Base-by-base conservation (phyloP, 2,113 vertebrate genomes). In the Psilopsiagon aymara region DNA sequence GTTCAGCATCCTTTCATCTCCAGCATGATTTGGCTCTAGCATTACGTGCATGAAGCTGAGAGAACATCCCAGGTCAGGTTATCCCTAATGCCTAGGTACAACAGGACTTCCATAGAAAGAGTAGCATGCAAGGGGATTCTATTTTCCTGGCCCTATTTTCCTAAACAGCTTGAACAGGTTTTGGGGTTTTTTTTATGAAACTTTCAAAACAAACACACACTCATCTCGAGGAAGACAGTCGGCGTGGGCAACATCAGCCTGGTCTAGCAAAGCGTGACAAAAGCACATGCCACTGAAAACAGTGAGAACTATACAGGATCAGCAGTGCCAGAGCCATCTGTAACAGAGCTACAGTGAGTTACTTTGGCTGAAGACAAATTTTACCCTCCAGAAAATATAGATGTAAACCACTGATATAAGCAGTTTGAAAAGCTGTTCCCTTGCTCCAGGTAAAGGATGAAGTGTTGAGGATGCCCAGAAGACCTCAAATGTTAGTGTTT, bases 381-480 rank as follows among this genome's bases (percentile, higher is more conserved):
- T 63, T 84, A 31, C 31, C 68, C n/a, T 35, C 37, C 39, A 51
- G 33, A 85, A 94, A 91, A 87, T 47, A 57, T 27, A 73, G 33
- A 31, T 70, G 31, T 73, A 95, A 88, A 52, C 43, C 20, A 23
- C 46, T 3, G 3, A 60, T 71, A 62, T 55, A 90, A 93, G 85
- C 82, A 85, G 15, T 92, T 90, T 93, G 63, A 75, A 85, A 90
- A 90, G 57, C 88, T 92, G 90, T 93, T 85, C 91, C 55, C 71
- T 73, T 31, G 39, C 47, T 79, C 29, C 62, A 80, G 90, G 82
- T 71, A 74, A 88, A 92, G 82, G 71, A 85, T 20, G 33, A 93
- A 69, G 49, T 23, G 86, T 87, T 44, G 6, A 21, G 90, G 93
- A 86, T 86, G 67, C 79, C 88, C 83, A 11, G 6, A 41, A 71